Percentiles rank a stretch among this genome's conserved stretches.
Evolutionary conservation across 2,797 vertebrate genomes (phyloP).

Genomic region (Notoglanidium macrostoma): DNA sequence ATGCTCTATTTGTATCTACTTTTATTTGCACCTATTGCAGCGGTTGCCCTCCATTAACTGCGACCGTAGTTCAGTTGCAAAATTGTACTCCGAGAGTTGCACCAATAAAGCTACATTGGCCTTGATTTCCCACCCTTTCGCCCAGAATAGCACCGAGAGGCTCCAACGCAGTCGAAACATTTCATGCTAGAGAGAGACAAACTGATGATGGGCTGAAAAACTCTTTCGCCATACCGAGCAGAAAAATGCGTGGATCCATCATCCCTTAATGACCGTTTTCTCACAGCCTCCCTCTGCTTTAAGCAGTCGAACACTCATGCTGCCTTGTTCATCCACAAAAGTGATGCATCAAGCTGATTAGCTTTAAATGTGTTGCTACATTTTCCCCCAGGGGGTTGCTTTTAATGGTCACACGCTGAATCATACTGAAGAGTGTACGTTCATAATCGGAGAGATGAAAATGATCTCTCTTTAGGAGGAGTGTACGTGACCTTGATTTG

Average conservation of each 20-base stretch:
- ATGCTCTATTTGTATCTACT: slow-evolving; percentile 18
- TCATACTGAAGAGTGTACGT: not conserved
- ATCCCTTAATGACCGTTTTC: slow-evolving; percentile 28
- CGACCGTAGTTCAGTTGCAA: slow-evolving; percentile 6
- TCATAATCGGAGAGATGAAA: not conserved
- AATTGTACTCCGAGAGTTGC: not conserved
- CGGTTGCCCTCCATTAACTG: slow-evolving; percentile 15
- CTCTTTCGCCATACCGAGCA: not conserved
- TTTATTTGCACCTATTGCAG: slow-evolving; percentile 20
- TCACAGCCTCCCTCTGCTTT: slow-evolving; percentile 19
- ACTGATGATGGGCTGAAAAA: not conserved
- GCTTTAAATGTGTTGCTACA: slow-evolving; percentile 31
- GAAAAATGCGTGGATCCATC: slow-evolving; percentile 28
- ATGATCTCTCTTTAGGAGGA: not conserved
- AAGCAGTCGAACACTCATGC: not conserved
- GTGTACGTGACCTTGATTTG: slow-evolving; percentile 4
- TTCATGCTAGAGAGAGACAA: not conserved
- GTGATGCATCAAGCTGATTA: slow-evolving; percentile 33
- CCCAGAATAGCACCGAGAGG: not conserved
- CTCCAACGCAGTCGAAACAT: not conserved
- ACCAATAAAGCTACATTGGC: slow-evolving; percentile 11
- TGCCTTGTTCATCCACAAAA: slow-evolving; percentile 8
- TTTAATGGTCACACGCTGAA: slow-evolving; percentile 24
- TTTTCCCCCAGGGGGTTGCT: not conserved
- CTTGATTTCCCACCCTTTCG: slow-evolving; percentile 18